Evolutionary conservation across 2,113 vertebrate genomes (phyloP), one percentile per base, ranked within the genome.

Genomic region (Hymenochirus boettgeri): DNA sequence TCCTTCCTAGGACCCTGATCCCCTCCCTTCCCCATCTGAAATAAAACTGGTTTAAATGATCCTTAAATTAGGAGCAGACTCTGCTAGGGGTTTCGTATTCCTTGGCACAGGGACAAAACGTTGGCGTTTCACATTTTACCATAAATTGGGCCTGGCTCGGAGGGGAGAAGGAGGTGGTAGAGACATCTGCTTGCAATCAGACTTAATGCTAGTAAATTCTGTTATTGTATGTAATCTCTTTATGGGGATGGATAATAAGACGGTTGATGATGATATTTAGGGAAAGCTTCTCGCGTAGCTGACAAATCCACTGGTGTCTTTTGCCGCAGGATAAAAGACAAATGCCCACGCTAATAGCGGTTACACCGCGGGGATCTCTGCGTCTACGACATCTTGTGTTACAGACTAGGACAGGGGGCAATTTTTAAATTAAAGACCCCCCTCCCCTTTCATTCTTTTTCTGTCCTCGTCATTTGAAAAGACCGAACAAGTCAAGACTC

Each of bases 171-270:
- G 25, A 27, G 23, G 42, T 29, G 54, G 65, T 1, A 17, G 73
- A 52, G 58, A 76, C 73, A 78, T 75, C 73, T 79, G 75, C 71
- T 75, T 78, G 71, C 72, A 80, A 45, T 79, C 81, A 76, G 31
- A 22, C 65, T 56, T 8, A 39, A 52, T 42, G 65, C 70, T 70
- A 72, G 65, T 73, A 74, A 81, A 75, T 21, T 15, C 73, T 75
- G 62, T 75, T 76, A 76, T 77, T 78, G 76, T 75, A 70, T 67
- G 71, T 73, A 72, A 57, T 75, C 65, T 72, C 70, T 76, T 75
- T 70, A 75, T 69, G 15, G 71, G 57, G 37, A 65, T 0, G 66
- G 67, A 78, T 70, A 79, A 78, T 78, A 73, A 74, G 76, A 76
- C 66, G 74, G 64, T 55, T 70, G 72, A 73, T 65, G 75, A 73